A percentile compares a stretch with the other conserved stretches of the same genome.
Evolutionary conservation across 2,888 invertebrate genomes (phyloP).

Genomic region (Noctua pronuba): DNA sequence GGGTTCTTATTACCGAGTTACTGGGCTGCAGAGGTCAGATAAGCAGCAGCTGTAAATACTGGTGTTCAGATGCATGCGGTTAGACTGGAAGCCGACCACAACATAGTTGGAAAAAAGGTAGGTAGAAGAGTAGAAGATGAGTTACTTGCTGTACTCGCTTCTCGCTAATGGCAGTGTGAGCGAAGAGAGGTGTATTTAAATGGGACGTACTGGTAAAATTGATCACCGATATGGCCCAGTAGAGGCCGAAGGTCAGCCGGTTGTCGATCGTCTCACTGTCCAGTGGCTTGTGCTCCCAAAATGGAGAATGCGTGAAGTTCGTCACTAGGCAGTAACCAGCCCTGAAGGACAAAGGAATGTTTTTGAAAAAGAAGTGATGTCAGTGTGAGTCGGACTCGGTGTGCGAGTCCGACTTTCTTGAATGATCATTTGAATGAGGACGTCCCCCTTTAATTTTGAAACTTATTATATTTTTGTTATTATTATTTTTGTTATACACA

Average conservation of each 20-base stretch:
- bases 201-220: constrained; percentile 78
- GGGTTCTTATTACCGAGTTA: neutral
- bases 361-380: neutral
- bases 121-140: neutral
- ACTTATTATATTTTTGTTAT: too few species aligned
- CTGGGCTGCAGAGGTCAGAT: neutral
- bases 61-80: neutral
- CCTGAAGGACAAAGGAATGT: constrained; percentile 60
- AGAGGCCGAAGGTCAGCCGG: constrained; percentile 77
- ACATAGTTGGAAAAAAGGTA: neutral
- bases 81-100: neutral
- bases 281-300: constrained; percentile 74
- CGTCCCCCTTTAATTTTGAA: too few species aligned
- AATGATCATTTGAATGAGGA: too few species aligned
- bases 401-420: too few species aligned
- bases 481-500: too few species aligned
- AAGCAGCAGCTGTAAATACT: neutral
- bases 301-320: constrained; percentile 82
- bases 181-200: neutral
- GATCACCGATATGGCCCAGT: constrained; percentile 84
- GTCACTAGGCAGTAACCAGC: constrained; percentile 78
- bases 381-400: neutral
- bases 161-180: neutral
- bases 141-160: neutral
- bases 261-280: constrained; percentile 71